Evolutionary conservation across 2,888 invertebrate genomes (phyloP).

Genomic region (Arrhopalites spinosus): DNA sequence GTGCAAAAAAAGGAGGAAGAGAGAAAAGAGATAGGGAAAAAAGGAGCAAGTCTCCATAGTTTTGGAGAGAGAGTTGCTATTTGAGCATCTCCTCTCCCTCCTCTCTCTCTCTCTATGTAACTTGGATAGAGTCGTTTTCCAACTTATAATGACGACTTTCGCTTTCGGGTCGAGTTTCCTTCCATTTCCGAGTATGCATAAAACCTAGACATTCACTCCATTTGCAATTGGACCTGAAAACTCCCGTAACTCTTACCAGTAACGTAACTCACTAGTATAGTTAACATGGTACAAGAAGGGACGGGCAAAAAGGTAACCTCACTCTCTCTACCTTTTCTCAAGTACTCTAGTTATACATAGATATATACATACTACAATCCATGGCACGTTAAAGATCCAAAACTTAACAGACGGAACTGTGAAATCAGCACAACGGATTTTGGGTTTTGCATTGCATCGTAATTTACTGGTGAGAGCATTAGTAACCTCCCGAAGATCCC

Average conservation of each 20-base stretch:
- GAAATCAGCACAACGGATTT: conserved; percentile 51
- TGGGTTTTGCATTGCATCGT: conserved; percentile 55
- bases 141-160: conserved; percentile 38
- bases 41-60: background rate
- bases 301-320: conserved; percentile 4
- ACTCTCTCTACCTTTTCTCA: conserved; percentile 1
- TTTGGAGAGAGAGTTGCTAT: background rate
- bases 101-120: background rate
- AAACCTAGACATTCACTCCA: conserved; percentile 28
- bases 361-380: background rate
- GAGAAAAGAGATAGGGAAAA: background rate
- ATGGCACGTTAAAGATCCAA: conserved; percentile 30
- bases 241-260: background rate
- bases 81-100: background rate
- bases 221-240: conserved; percentile 16
- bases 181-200: conserved; percentile 30
- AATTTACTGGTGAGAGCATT: conserved; percentile 55
- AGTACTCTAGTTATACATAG: background rate
- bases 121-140: conserved; percentile 29
- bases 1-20: background rate
- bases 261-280: too few species aligned
- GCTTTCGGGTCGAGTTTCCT: conserved; percentile 37
- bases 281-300: too few species aligned
- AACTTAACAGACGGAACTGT: conserved; percentile 52
- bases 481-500: conserved; percentile 37